A percentile compares a stretch with the other conserved stretches of the same genome.
Conservation (phyloP, 2,797 vertebrate species). For the Malurus splendens region DNA sequence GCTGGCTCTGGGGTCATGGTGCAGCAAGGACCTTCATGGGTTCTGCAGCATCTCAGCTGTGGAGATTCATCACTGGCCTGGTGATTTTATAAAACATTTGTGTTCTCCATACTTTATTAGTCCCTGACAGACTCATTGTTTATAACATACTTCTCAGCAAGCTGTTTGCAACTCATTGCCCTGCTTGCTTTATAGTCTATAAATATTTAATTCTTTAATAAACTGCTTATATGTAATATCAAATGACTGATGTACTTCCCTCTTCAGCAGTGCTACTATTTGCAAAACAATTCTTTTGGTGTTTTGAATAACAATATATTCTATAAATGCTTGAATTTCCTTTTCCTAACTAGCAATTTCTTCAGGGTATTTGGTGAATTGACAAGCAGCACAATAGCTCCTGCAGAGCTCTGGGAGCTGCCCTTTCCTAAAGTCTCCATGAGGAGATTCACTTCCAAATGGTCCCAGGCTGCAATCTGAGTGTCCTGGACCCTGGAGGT, state of each 20-base stretch:
- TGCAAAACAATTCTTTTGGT: conserved; percentile 67
- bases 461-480: neutral
- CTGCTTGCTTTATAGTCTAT: conserved; percentile 74
- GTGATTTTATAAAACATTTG: conserved; percentile 65
- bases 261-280: conserved; percentile 67
- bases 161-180: conserved; percentile 71
- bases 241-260: conserved; percentile 71
- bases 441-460: neutral
- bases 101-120: conserved; percentile 66
- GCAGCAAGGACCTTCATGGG: neutral
- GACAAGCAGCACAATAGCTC: conserved; percentile 38
- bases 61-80: conserved; percentile 59
- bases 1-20: neutral
- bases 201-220: conserved; percentile 81
- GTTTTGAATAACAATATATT: conserved; percentile 63
- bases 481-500: neutral
- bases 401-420: neutral
- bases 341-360: conserved; percentile 62
- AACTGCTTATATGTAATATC: conserved; percentile 76
- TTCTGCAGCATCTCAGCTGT: conserved; percentile 26
- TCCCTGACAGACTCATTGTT: conserved; percentile 72
- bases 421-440: neutral
- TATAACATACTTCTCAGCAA: conserved; percentile 73
- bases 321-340: conserved; percentile 67
- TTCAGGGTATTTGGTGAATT: conserved; percentile 46